Percentiles rank a stretch among this genome's conserved stretches.
Conservation (phyloP, 2,797 vertebrate genomes). For the Salmo trutta region DNA sequence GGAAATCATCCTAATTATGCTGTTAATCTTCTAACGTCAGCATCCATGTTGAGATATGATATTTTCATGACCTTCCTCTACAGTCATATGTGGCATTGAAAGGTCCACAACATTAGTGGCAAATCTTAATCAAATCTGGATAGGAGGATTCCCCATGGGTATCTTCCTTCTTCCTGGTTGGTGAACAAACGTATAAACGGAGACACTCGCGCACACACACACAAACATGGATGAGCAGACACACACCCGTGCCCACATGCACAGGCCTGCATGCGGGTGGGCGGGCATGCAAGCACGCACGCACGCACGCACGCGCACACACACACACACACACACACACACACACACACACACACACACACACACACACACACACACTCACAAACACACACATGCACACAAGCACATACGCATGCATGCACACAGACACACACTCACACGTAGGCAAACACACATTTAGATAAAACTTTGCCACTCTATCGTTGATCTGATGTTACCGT, state of each 20-base stretch:
- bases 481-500: not conserved
- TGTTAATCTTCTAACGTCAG: not conserved
- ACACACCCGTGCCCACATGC: not conserved
- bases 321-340: not conserved
- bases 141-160: not conserved
- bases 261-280: not conserved
- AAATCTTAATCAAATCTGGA: slow-evolving; percentile 22
- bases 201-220: not conserved
- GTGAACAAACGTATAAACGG: not conserved
- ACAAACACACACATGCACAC: not conserved
- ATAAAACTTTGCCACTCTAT: no score
- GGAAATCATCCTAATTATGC: slow-evolving; percentile 11
- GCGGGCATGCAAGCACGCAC: no score
- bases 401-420: not conserved
- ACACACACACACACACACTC: no score
- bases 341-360: not conserved
- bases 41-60: not conserved
- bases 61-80: not conserved
- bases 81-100: not conserved
- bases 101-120: slow-evolving; percentile 5
- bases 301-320: no score
- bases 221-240: not conserved
- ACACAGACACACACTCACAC: not conserved
- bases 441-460: not conserved
- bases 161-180: slow-evolving; percentile 1